A percentile compares a stretch with the other conserved stretches of the same genome.
Evolutionary conservation across 2,888 invertebrate genomes (phyloP).

Genomic region (Caenorhabditis auriculariae): DNA sequence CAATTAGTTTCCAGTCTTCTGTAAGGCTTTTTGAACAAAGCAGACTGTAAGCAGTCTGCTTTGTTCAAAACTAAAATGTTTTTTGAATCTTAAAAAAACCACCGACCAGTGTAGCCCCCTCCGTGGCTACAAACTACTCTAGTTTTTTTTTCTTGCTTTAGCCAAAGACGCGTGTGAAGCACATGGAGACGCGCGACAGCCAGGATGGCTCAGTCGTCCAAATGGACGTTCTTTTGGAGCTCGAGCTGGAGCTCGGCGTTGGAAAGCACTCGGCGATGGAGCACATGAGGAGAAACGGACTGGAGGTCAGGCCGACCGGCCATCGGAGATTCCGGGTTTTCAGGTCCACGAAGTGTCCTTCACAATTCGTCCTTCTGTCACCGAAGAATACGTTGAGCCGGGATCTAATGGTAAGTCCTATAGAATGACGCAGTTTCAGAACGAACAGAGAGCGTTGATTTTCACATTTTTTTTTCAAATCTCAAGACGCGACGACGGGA

Average conservation of each 20-base stretch:
- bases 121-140: no score
- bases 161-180: conserved; percentile 36
- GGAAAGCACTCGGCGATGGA: conserved; percentile 45
- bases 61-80: no score
- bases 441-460: neutral
- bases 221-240: conserved; percentile 43
- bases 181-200: conserved; percentile 47
- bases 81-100: no score
- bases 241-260: conserved; percentile 33
- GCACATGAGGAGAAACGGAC: conserved; percentile 44
- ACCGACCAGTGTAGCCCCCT: no score
- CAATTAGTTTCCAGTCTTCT: no score
- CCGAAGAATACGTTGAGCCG: conserved; percentile 49
- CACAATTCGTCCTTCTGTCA: conserved; percentile 39
- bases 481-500: conserved; percentile 79
- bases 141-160: conserved; percentile 3
- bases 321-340: neutral
- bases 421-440: neutral
- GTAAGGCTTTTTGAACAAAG: no score
- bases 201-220: conserved; percentile 27
- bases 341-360: conserved; percentile 54
- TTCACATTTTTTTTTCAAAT: neutral
- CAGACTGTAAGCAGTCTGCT: no score
- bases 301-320: conserved; percentile 17
- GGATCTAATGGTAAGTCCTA: conserved; percentile 50